phyloP scores from a whole-genome alignment of 2,888 invertebrate genomes.

The Chrysodeixis includens region DNA sequence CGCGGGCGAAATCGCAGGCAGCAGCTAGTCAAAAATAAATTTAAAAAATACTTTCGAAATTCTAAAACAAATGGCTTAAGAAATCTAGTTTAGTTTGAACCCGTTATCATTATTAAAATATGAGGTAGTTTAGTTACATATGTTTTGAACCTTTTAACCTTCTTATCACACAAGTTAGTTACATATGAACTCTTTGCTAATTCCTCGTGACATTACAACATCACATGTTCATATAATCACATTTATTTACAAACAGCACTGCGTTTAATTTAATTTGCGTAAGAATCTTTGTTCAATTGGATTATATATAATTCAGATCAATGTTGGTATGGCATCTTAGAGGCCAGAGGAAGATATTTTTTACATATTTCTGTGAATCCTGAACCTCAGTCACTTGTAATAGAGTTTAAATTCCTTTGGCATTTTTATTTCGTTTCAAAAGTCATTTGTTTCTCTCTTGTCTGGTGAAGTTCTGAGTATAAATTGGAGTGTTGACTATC shows the following conservation, averaged over 20 bases:
- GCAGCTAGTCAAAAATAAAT: too few species aligned
- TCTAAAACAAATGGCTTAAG: too few species aligned
- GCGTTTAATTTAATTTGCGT: conserved; percentile 53
- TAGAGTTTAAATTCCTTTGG: background rate
- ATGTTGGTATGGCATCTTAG: conserved; percentile 30
- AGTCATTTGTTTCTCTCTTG: background rate
- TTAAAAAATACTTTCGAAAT: too few species aligned
- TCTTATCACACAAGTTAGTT: too few species aligned
- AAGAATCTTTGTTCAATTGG: conserved; percentile 52
- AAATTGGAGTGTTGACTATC: too few species aligned
- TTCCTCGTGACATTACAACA: background rate
- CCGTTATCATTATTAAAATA: too few species aligned
- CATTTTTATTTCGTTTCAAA: background rate
- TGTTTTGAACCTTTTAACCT: too few species aligned
- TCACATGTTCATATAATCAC: conserved; percentile 31
- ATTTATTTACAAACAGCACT: conserved; percentile 46
- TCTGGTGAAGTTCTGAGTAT: background rate
- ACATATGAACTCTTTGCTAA: too few species aligned
- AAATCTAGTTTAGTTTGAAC: too few species aligned
- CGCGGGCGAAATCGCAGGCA: too few species aligned
- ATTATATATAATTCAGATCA: conserved; percentile 29
- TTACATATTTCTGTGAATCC: background rate
- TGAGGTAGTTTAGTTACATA: too few species aligned
- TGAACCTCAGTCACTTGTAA: background rate
- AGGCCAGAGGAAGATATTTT: background rate